Conservation (phyloP, 2,113 vertebrate genomes). For the Embiotoca jacksoni region DNA sequence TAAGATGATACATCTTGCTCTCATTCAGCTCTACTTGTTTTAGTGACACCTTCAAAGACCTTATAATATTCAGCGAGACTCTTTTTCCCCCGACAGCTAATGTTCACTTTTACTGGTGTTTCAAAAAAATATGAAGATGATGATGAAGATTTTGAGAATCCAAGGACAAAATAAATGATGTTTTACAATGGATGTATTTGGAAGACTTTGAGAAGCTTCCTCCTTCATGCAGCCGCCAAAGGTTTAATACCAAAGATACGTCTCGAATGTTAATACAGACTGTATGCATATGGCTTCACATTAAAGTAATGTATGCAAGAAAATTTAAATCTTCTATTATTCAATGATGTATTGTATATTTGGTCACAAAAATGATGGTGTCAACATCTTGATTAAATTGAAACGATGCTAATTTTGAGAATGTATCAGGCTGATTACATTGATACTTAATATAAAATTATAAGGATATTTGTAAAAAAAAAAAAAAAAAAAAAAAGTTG, state of each 20-base stretch:
- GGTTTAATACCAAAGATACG: slow-evolving; percentile 41
- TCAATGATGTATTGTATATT: too few relatives aligned
- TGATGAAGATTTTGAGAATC: slow-evolving; percentile 10
- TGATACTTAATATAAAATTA: too few relatives aligned
- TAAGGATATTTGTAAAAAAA: too few relatives aligned
- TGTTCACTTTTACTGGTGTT: slow-evolving; percentile 2
- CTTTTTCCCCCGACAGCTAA: background rate
- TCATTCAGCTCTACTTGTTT: slow-evolving; percentile 16
- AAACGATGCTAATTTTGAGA: too few relatives aligned
- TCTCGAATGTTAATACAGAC: slow-evolving; percentile 21
- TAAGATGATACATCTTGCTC: background rate
- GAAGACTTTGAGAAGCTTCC: slow-evolving; percentile 19
- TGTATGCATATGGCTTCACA: background rate
- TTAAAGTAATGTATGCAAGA: slow-evolving; percentile 4
- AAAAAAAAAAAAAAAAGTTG: too few relatives aligned
- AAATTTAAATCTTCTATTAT: slow-evolving; percentile 16
- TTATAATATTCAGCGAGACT: background rate
- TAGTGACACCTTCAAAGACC: background rate
- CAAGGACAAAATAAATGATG: slow-evolving; percentile 38
- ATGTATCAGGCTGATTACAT: too few relatives aligned
- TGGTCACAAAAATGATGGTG: too few relatives aligned
- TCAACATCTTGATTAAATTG: too few relatives aligned
- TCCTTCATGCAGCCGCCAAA: slow-evolving; percentile 27
- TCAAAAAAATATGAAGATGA: background rate
- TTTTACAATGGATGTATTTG: slow-evolving; percentile 37